Base-by-base conservation (phyloP, 2,113 vertebrate genomes). In the Pongo pygmaeus region DNA sequence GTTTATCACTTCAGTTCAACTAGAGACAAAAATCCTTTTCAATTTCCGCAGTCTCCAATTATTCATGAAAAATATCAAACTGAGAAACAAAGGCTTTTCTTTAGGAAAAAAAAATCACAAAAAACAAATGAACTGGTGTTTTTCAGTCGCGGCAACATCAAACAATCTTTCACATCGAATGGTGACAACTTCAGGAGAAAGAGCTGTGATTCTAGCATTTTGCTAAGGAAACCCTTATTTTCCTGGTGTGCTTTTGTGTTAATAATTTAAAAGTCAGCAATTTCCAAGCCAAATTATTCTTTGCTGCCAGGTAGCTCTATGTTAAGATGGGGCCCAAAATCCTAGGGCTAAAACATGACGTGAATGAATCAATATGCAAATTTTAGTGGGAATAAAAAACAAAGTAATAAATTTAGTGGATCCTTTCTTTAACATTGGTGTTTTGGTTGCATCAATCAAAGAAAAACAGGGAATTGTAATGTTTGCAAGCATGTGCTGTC, bases 211-310 rank as follows among this genome's bases (percentile, higher is more conserved):
- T 92, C 96, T 46, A 84, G 72, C 83, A 89, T 92, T 98, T 95
- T 96, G 89, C 93, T 91, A 67, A 97, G 93, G 83, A 94, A 85
- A 74, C 17, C 43, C 81, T 87, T 84, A 20, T 92, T 89, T 93
- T 94, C 93, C 94, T 96, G 75, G 55, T 94, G 90, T 75, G 95
- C 50, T 89, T 95, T 96, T 96, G 75, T 96, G 90, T 96, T 97
- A 97, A 97, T 98, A 98, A 97, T 97, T 98, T 97, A 98, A 97
- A 97, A 92, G 84, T 97, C 92, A 97, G 96, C 88, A 96, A 97
- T 98, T 98, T 98, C 85, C 57, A 93, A 97, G 84, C 48, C 46
- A 90, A 95, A 97, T 91, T 38, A 2, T 0, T 22, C n/a, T 83
- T 88, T 84, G 50, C 59, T 27, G 2, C 78, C 5, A 14, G 43